These are phyloP conservation scores for Enteromius argenteus DNA, from an alignment of 2,797 vertebrate species.

Conservation along the genomic window DNA sequence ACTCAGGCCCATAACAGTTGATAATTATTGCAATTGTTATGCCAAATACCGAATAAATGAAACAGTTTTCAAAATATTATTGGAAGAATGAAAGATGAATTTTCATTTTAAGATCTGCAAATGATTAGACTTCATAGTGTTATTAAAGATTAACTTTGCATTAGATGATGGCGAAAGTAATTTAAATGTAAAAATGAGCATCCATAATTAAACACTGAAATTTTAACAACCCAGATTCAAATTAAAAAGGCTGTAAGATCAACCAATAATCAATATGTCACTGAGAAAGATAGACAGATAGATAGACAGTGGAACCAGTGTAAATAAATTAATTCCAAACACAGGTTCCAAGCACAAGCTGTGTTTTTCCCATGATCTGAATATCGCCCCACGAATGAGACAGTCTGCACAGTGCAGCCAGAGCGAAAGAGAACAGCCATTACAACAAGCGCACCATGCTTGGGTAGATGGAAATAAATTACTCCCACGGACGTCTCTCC, in stretches of 20 bases:
- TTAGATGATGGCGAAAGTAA: background rate
- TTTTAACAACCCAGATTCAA: background rate
- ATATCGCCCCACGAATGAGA: background rate
- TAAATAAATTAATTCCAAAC: background rate
- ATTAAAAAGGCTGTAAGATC: background rate
- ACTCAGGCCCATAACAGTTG: too few relatives aligned
- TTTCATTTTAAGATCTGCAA: background rate
- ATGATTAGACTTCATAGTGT: background rate
- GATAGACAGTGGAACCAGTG: background rate
- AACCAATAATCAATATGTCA: background rate
- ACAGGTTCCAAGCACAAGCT: background rate
- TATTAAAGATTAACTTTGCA: constrained; percentile 4
- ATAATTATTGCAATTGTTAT: background rate
- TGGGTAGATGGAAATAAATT: constrained; percentile 43
- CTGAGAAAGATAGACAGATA: too few relatives aligned
- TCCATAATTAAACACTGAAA: background rate
- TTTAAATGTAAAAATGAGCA: background rate
- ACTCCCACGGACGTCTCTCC: constrained; percentile 37
- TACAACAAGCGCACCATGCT: constrained; percentile 6
- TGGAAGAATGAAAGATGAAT: background rate
- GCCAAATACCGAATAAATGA: background rate
- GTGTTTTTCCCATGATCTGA: background rate
- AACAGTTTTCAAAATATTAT: background rate
- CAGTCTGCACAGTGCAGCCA: background rate
- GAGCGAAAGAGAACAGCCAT: constrained; percentile 7